Base-by-base conservation (phyloP, 2,113 vertebrate species). In the Butorides virescens region DNA sequence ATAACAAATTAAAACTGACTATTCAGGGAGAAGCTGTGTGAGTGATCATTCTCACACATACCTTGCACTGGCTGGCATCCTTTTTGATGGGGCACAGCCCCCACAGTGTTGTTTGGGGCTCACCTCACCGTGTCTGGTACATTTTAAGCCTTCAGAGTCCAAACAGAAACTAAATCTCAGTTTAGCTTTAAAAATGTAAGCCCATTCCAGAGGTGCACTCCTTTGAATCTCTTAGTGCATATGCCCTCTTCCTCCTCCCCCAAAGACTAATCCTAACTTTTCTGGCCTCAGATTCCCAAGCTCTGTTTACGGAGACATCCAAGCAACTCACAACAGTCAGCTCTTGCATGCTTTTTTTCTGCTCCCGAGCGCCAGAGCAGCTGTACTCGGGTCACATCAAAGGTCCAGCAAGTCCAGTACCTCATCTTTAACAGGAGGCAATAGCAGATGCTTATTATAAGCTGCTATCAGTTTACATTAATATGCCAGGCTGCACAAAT, bases 401-500 rank as follows among this genome's bases (percentile, higher is more conserved):
- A 96, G 71, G 93, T 82, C 74, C 87, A 93, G 90, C 36, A 72
- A 95, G 90, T 79, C 73, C 80, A 65, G 53, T 85, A 93, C 30
- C 71, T 66, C 44, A 61, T 91, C 62, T 75, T 88, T 79, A 90
- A 65, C 87, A 96, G 87, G 58, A 97, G 92, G 87, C 62, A 91
- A 90, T 39, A 79, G 71, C 96, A 96, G 94, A 96, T 96, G 95
- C 74, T 96, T 90, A 91, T 93, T 97, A 95, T 82, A 90, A 94
- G 81, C 92, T 73, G 58, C 84, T 96, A 96, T 97, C 95, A 82
- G 77, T 93, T 96, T 94, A 93, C 87, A 96, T 96, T 96, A 94
- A 86, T 94, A 93, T 93, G 92, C 95, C 92, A 94, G 84, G 81
- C 95, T 96, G 93, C 95, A 96, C 93, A 97, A 91, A 95, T 87